A percentile compares a stretch with the other conserved stretches of the same genome.
Conservation (phyloP, 2,797 vertebrate genomes). For the Pangasius larnaudii region DNA sequence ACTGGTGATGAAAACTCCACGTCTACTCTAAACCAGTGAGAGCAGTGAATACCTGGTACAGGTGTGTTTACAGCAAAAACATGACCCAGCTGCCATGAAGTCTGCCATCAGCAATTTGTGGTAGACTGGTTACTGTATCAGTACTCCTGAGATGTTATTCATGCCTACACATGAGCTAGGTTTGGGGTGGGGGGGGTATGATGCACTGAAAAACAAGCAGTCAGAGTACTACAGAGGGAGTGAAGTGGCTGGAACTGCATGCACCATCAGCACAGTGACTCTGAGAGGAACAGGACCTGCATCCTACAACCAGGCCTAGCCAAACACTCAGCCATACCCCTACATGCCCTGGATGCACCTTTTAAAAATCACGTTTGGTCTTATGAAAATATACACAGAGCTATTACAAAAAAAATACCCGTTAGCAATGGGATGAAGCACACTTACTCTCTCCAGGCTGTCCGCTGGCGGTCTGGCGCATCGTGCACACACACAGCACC, state of each 20-base stretch:
- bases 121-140: not conserved
- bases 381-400: not conserved
- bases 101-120: not conserved
- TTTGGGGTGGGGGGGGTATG: not conserved
- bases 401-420: too few relatives aligned
- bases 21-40: not conserved
- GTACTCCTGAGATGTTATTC: not conserved
- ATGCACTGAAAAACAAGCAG: not conserved
- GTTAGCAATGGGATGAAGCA: not conserved
- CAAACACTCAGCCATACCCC: not conserved
- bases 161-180: not conserved
- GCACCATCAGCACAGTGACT: slow-evolving; percentile 11
- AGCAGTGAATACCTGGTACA: not conserved
- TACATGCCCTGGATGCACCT: not conserved
- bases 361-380: not conserved
- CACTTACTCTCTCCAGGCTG: slow-evolving; percentile 94
- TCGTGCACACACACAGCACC: slow-evolving; percentile 78
- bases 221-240: not conserved
- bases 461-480: slow-evolving; percentile 82
- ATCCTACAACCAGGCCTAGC: slow-evolving; percentile 6
- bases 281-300: slow-evolving; percentile 3
- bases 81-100: not conserved
- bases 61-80: not conserved
- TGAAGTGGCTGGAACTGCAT: not conserved
- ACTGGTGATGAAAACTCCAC: not conserved